Conservation (phyloP, 2,113 vertebrate species). For the Hippocampus guttulatus region DNA sequence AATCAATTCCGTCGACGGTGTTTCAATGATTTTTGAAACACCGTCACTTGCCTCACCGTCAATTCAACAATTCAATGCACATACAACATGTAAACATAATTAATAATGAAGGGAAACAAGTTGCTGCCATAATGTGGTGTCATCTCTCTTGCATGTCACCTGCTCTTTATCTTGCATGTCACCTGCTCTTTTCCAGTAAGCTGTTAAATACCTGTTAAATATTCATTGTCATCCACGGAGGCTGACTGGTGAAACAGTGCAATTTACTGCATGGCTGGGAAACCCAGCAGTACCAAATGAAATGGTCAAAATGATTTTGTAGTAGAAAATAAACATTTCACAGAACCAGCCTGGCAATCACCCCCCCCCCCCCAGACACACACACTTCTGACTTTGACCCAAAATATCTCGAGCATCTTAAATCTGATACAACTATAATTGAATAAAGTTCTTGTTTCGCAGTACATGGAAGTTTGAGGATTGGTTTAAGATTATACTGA, state of each 20-base stretch:
- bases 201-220: slow-evolving; percentile 21
- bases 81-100: slow-evolving; percentile 21
- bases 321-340: background rate
- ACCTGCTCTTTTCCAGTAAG: slow-evolving; percentile 22
- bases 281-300: slow-evolving; percentile 15
- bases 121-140: background rate
- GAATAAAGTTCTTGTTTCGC: slow-evolving; percentile 1
- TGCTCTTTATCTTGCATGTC: slow-evolving; percentile 17
- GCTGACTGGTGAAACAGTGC: slow-evolving; percentile 28
- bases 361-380: too few species aligned
- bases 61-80: background rate
- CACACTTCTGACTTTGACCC: background rate
- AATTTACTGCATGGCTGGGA: background rate
- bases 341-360: background rate
- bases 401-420: background rate
- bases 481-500: background rate
- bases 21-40: background rate
- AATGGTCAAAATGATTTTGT: background rate
- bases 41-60: background rate
- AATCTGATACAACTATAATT: slow-evolving; percentile 1
- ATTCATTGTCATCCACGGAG: slow-evolving; percentile 30
- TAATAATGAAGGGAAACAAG: slow-evolving; percentile 12
- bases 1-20: background rate
- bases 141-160: slow-evolving; percentile 12
- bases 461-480: background rate